phyloP scores from a whole-genome alignment of 2,797 vertebrate species.

The Halcyon leucocephala region DNA sequence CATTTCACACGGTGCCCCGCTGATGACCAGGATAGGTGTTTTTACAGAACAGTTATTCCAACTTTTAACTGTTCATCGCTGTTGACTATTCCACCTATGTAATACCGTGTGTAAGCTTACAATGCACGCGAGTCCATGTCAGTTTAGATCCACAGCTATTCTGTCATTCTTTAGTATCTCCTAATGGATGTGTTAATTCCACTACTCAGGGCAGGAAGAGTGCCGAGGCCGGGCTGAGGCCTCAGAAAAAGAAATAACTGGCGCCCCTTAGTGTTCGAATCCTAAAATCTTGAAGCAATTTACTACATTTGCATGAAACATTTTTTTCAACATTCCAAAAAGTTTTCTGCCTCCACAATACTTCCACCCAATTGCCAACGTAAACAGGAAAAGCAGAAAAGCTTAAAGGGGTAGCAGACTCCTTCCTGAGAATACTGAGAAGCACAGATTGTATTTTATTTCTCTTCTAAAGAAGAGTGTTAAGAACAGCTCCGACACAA shows the following conservation, averaged over 20 bases:
- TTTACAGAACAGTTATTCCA: neutral
- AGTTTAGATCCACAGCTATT: neutral
- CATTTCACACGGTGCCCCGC: neutral
- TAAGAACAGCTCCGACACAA: neutral
- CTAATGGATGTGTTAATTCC: constrained; percentile 16
- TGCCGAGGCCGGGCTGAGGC: neutral
- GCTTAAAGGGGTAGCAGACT: constrained; percentile 72
- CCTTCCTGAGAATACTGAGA: constrained; percentile 3
- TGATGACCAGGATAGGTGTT: neutral
- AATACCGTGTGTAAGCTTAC: neutral
- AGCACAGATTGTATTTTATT: neutral
- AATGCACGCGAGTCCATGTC: neutral
- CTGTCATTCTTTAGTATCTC: neutral
- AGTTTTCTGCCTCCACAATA: constrained; percentile 82
- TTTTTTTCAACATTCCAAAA: constrained; percentile 83
- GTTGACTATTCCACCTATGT: neutral
- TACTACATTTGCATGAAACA: constrained; percentile 64
- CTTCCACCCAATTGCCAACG: constrained; percentile 73
- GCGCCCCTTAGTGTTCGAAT: constrained; percentile 83
- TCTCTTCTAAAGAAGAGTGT: neutral
- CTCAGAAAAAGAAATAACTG: constrained; percentile 70
- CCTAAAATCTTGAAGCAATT: constrained; percentile 68
- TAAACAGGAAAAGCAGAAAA: constrained; percentile 75
- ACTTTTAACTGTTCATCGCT: neutral
- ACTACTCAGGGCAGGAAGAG: neutral